Evolutionary conservation across 2,888 invertebrate species (phyloP), one percentile per base, ranked within the genome.

Genomic region (Meliscaeva auricollis): DNA sequence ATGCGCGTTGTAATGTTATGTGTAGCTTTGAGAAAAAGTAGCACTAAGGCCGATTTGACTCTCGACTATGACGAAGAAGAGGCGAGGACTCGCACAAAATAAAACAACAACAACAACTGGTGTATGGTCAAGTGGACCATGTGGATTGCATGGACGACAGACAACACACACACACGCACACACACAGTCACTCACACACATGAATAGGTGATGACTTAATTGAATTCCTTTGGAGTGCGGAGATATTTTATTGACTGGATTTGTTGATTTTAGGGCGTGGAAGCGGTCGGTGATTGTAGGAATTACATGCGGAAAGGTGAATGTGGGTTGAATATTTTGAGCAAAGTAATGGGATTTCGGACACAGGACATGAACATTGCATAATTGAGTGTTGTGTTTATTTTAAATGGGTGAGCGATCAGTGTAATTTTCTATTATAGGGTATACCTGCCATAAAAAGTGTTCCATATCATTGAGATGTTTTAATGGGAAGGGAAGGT

Each of bases 181-280:
- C 76, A 54, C 30, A 30, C 26, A 56, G n/a, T n/a, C n/a, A n/a
- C n/a, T n/a, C n/a, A n/a, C 76, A 54, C 30, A 30, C 26, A 56
- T 62, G 70, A 46, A 80, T 52, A 72, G 81, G 81, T 85, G 85
- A 85, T 81, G 85, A 85, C 85, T 85, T 77, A 85, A 85, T 85
- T 85, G 80, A 85, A 85, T 85, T 85, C 76, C 73, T 81, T 66
- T 64, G 30, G 26, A 68, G 72, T 44, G 48, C 58, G 69, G 35
- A 32, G 46, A 62, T 58, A 72, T 75, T 84, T 66, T 79, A 84
- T 75, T 58, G 84, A 75, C 35, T 52, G 66, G 80, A 84, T 70
- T 75, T 84, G 84, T 84, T 80, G 79, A 84, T 75, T 80, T 80
- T 80, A 68, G 75, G 84, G 84, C 84, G 84, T 70, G 84, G 70